Conservation (phyloP, 2,797 vertebrate species). For the Schizothorax lantsangensis region DNA sequence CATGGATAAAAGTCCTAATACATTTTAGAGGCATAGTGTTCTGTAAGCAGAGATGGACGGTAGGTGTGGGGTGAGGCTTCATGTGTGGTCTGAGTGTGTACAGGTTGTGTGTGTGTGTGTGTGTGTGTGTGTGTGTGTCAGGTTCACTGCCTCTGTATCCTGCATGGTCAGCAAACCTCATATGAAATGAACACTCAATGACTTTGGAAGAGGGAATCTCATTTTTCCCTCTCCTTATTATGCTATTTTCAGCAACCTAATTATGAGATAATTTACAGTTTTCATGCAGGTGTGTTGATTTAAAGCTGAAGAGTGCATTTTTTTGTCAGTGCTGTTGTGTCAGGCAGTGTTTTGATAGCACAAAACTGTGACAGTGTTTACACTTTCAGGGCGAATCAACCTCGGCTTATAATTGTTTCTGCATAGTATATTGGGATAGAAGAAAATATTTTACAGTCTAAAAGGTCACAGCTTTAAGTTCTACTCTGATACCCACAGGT, state of each 20-base stretch:
- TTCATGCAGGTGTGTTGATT: conserved; percentile 21
- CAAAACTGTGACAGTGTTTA: background rate
- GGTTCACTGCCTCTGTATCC: conserved; percentile 64
- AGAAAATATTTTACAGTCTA: background rate
- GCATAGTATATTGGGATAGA: background rate
- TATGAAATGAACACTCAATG: conserved; percentile 47
- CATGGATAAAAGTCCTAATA: background rate
- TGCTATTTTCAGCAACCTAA: background rate
- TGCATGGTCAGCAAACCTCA: conserved; percentile 52
- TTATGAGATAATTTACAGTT: conserved; percentile 1
- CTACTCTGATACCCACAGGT: background rate
- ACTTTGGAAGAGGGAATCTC: conserved; percentile 36
- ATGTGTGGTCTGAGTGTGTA: conserved; percentile 53
- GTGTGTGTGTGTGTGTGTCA: conserved; percentile 53
- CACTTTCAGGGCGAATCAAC: background rate
- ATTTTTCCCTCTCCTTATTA: background rate
- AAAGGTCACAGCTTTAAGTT: background rate
- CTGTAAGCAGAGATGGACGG: conserved; percentile 22
- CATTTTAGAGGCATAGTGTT: background rate
- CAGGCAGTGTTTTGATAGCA: background rate
- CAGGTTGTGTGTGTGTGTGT: conserved; percentile 43
- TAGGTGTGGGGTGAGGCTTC: conserved; percentile 19
- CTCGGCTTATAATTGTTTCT: background rate
- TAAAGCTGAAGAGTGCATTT: background rate
- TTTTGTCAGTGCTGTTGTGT: background rate